Base-by-base conservation (phyloP, 1,140 invertebrate genomes). In the Parapsyche elsis region DNA sequence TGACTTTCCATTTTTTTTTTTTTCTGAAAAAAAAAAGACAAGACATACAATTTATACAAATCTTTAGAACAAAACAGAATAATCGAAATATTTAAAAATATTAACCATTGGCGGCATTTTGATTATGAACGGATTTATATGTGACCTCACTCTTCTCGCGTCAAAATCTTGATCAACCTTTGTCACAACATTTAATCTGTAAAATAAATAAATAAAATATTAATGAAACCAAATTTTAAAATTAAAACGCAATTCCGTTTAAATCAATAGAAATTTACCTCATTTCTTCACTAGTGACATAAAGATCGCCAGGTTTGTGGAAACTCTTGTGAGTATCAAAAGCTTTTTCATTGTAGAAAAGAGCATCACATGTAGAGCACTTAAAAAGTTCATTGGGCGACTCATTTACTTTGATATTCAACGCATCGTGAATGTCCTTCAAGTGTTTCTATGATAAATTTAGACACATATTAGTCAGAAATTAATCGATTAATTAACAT, bases 321-420 rank as follows among this genome's bases (percentile, higher is more conserved):
- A 92, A 92, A 77, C 88, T 90, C 45, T 92, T 90, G 81, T 93
- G 92, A 57, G 90, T 87, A 76, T 92, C 90, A 85, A 92, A 93
- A 0, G 92, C 92, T 85, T 90, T 91, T 84, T 92, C 89, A 83
- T 90, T 92, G 81, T 91, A 93, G 84, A 93, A 93, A 16, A 92
- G 85, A 67, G 92, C 92, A 80, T 92, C 90, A 84, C 92, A 93
- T 2, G 91, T 89, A 16, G 91, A 92, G 84, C 92, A 93, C 78
- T 91, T 90, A 9, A 92, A 87, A 23, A 92, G 86, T 82, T 92
- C 89, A 49, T 88, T 86, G 9, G 92, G 92, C 64, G 82, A 83
- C 83, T 86, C 86, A 90, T 44, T 12, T 30, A 12, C 84, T 87
- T 92, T 83, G 90, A 89, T 86, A 53, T 14, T 2, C 12, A 12